Conservation (phyloP, 1,140 invertebrate species). For the Zeugodacus cucurbitae region DNA sequence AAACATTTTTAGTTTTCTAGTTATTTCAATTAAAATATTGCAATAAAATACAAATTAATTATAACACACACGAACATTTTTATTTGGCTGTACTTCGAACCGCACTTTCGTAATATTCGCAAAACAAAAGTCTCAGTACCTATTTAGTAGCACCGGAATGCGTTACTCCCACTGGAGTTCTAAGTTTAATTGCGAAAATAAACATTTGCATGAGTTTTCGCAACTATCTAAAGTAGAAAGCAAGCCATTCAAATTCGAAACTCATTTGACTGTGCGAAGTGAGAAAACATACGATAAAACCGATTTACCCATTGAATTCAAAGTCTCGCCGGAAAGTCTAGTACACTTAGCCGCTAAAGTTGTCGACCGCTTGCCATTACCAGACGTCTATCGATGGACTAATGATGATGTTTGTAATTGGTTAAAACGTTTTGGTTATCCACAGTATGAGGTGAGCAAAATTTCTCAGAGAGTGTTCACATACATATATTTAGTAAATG, state of each 20-base stretch:
- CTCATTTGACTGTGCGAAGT: not conserved
- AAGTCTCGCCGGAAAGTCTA: constrained; percentile 54
- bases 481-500: too few relatives aligned
- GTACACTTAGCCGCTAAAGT: constrained; percentile 53
- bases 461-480: not conserved
- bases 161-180: not conserved
- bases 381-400: constrained; percentile 58
- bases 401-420: constrained; percentile 56
- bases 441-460: constrained; percentile 55
- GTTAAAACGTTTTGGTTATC: constrained; percentile 55
- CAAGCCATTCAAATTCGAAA: not conserved
- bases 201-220: not conserved
- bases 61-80: not conserved
- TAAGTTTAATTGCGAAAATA: not conserved
- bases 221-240: not conserved
- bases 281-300: not conserved
- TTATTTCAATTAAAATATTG: too few relatives aligned
- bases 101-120: not conserved
- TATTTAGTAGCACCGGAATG: not conserved
- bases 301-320: constrained; percentile 55
- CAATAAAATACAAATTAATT: too few relatives aligned
- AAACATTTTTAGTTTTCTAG: too few relatives aligned
- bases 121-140: not conserved
- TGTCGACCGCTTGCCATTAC: constrained; percentile 53
- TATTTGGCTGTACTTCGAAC: not conserved